A percentile compares a stretch with the other conserved stretches of the same genome.
Evolutionary conservation across 2,113 vertebrate genomes (phyloP).

Genomic region (Eulemur macaco): DNA sequence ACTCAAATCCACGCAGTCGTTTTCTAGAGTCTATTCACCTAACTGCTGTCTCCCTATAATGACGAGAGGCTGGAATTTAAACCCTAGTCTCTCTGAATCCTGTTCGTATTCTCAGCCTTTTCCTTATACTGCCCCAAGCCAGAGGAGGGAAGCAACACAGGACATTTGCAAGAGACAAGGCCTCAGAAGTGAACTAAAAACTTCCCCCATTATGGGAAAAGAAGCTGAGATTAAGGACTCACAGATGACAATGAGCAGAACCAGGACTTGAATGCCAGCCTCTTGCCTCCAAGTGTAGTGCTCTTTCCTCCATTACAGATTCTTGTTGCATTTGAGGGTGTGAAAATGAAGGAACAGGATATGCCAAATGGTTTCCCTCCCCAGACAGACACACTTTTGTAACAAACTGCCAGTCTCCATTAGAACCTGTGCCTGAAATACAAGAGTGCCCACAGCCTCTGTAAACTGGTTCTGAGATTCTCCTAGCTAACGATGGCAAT

Average conservation of each 20-base stretch:
- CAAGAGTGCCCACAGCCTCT: not conserved
- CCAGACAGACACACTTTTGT: not conserved
- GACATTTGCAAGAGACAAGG: constrained; percentile 5
- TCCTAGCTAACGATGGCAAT: not conserved
- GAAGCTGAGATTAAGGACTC: not conserved
- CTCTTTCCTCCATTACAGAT: not conserved
- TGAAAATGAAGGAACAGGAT: not conserved
- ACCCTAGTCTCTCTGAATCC: not conserved
- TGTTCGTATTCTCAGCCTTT: not conserved
- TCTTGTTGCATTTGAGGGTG: constrained; percentile 23
- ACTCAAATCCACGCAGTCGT: not conserved
- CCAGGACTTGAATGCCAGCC: not conserved
- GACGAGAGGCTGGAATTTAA: not conserved
- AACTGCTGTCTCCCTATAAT: not conserved
- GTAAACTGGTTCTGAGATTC: not conserved
- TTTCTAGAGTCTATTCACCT: not conserved
- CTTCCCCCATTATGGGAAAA: not conserved
- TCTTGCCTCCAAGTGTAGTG: not conserved
- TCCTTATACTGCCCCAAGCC: not conserved
- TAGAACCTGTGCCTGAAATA: constrained; percentile 1
- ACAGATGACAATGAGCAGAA: not conserved
- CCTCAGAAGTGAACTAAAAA: not conserved
- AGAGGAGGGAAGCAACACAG: not conserved
- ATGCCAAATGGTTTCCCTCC: not conserved
- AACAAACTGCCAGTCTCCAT: not conserved